Conservation (phyloP, 2,113 vertebrate species). For the Phoxinus phoxinus region DNA sequence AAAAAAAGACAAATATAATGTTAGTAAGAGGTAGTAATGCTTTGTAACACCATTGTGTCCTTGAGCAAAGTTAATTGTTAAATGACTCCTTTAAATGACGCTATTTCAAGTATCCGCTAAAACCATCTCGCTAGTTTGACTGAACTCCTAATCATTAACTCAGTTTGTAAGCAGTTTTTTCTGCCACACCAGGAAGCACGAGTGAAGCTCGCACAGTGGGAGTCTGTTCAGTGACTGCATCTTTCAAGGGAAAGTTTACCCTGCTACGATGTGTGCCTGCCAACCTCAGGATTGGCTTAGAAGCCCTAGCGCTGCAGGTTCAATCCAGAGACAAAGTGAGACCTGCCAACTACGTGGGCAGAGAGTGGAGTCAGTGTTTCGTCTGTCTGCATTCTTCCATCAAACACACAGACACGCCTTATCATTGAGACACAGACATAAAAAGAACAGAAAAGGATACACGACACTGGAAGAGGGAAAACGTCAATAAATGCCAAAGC, state of each 20-base stretch:
- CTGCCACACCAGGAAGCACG: not conserved
- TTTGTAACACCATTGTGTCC: not conserved
- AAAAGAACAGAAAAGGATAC: slow-evolving; percentile 48
- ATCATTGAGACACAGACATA: slow-evolving; percentile 54
- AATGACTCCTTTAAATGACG: not conserved
- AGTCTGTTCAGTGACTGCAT: slow-evolving; percentile 20
- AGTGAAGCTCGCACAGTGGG: slow-evolving; percentile 27
- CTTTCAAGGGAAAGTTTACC: slow-evolving; percentile 52
- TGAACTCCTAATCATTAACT: slow-evolving; percentile 18
- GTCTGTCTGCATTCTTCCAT: slow-evolving; percentile 53
- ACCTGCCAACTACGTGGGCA: slow-evolving; percentile 49
- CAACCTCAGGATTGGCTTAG: slow-evolving; percentile 50
- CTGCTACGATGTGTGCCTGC: slow-evolving; percentile 35
- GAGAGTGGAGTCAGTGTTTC: slow-evolving; percentile 33
- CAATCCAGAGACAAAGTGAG: slow-evolving; percentile 38
- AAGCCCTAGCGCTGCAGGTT: slow-evolving; percentile 37
- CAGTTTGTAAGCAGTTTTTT: slow-evolving; percentile 10
- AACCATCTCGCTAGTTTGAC: not conserved
- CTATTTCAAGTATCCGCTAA: not conserved
- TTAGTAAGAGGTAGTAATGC: not conserved
- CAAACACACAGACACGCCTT: slow-evolving; percentile 46
- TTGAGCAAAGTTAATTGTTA: not conserved
- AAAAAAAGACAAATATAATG: not conserved
- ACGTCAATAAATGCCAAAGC: slow-evolving; percentile 51
- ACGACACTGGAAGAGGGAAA: slow-evolving; percentile 47